Percentiles rank a stretch among this genome's conserved stretches.
phyloP scores from a whole-genome alignment of 2,888 invertebrate species.

The Campoplex capitator region DNA sequence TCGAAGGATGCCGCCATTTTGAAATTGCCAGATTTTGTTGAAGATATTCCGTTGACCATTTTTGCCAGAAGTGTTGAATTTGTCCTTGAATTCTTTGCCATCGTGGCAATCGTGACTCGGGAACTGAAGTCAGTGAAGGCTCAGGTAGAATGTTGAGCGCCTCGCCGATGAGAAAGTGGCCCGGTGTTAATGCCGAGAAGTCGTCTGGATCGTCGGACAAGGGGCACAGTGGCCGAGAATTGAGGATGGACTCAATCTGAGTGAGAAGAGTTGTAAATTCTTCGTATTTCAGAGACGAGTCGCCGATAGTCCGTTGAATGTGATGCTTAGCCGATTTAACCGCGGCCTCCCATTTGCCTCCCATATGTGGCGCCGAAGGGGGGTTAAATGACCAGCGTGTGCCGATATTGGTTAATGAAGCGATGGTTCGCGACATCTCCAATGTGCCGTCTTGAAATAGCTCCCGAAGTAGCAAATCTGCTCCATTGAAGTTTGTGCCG shows the following conservation, averaged over 20 bases:
- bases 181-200: background rate
- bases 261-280: slow-evolving; percentile 44
- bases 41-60: background rate
- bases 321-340: slow-evolving; percentile 41
- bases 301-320: background rate
- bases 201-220: slow-evolving; percentile 33
- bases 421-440: background rate
- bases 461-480: background rate
- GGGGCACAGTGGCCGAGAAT: background rate
- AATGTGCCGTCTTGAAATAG: background rate
- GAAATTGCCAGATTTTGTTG: background rate
- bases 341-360: slow-evolving; percentile 39
- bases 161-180: slow-evolving; percentile 12
- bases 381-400: slow-evolving; percentile 37
- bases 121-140: background rate
- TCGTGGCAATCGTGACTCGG: background rate
- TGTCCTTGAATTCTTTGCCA: background rate
- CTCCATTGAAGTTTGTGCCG: slow-evolving; percentile 8
- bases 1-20: background rate
- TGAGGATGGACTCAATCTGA: slow-evolving; percentile 25
- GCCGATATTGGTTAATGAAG: background rate
- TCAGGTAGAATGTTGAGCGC: background rate
- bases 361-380: slow-evolving; percentile 26
- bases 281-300: slow-evolving; percentile 20
- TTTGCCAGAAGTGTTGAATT: background rate